phyloP scores from a whole-genome alignment of 1,140 invertebrate genomes.

The Varroa destructor region DNA sequence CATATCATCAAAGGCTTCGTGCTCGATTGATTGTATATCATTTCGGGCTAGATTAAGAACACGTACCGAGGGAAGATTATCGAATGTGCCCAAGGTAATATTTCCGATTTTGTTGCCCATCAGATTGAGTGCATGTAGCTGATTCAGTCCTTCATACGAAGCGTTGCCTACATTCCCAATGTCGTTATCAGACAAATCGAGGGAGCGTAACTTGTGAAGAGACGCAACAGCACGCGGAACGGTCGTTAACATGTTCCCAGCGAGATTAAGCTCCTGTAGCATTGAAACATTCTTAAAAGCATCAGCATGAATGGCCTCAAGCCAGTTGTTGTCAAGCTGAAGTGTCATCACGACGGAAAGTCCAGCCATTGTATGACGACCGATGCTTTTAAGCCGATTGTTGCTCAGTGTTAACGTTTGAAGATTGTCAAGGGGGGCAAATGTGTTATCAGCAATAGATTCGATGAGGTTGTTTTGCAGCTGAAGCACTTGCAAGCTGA shows the following conservation, averaged over 20 bases:
- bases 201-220: constrained; percentile 56
- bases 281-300: constrained; percentile 64
- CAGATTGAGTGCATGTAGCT: constrained; percentile 62
- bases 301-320: constrained; percentile 58
- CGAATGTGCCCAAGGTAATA: constrained; percentile 63
- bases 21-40: constrained; percentile 60
- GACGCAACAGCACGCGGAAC: constrained; percentile 60
- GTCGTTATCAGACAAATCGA: constrained; percentile 66
- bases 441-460: constrained; percentile 60
- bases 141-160: constrained; percentile 62
- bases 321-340: constrained; percentile 61
- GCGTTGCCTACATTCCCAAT: constrained; percentile 60
- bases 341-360: constrained; percentile 60
- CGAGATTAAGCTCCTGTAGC: constrained; percentile 65
- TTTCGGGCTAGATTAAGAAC: constrained; percentile 77
- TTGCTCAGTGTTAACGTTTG: constrained; percentile 63
- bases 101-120: constrained; percentile 77
- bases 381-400: constrained; percentile 60
- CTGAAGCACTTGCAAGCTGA: constrained; percentile 65
- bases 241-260: constrained; percentile 57
- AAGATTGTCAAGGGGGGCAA: constrained; percentile 65
- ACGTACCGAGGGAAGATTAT: constrained; percentile 61
- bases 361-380: constrained; percentile 61
- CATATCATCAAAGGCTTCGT: constrained; percentile 64
- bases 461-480: constrained; percentile 63